Conservation (phyloP, 2,113 vertebrate species). For the Zootoca vivipara region DNA sequence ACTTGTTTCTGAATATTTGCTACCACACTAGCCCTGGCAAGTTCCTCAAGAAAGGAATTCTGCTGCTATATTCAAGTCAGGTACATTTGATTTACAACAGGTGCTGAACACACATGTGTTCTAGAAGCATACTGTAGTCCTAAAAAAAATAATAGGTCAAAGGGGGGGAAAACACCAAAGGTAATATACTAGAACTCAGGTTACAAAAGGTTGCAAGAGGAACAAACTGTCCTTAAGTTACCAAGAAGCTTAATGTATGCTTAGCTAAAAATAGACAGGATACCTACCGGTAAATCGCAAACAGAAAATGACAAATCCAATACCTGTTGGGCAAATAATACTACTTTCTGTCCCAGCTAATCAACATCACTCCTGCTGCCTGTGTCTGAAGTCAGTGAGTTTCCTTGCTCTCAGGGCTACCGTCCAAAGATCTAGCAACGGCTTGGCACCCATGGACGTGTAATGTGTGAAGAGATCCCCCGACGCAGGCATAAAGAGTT, state of each 20-base stretch:
- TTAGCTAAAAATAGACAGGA: conserved; percentile 14
- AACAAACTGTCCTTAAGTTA: not conserved
- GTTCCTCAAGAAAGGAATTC: not conserved
- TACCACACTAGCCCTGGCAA: not conserved
- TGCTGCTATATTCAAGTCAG: not conserved
- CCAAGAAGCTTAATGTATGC: conserved; percentile 1
- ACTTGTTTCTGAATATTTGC: not conserved
- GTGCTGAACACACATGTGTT: not conserved
- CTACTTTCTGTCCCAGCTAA: conserved; percentile 2
- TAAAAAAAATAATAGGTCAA: not conserved
- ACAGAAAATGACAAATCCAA: conserved; percentile 17
- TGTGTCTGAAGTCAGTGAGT: not conserved
- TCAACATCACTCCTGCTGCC: not conserved
- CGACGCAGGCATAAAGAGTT: not conserved
- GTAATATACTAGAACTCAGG: not conserved
- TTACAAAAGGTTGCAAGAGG: not conserved
- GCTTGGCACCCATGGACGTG: not conserved
- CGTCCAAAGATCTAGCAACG: not conserved
- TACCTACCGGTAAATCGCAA: not conserved
- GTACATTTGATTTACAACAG: not conserved
- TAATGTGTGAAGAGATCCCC: not conserved
- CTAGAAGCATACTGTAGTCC: not conserved
- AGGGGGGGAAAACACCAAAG: not conserved
- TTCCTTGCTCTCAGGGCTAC: not conserved
- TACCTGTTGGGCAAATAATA: not conserved